A percentile compares a stretch with the other conserved stretches of the same genome.
These are phyloP conservation scores for Catharus minimus DNA, from an alignment of 2,113 vertebrate species.

Conservation along the genomic window DNA sequence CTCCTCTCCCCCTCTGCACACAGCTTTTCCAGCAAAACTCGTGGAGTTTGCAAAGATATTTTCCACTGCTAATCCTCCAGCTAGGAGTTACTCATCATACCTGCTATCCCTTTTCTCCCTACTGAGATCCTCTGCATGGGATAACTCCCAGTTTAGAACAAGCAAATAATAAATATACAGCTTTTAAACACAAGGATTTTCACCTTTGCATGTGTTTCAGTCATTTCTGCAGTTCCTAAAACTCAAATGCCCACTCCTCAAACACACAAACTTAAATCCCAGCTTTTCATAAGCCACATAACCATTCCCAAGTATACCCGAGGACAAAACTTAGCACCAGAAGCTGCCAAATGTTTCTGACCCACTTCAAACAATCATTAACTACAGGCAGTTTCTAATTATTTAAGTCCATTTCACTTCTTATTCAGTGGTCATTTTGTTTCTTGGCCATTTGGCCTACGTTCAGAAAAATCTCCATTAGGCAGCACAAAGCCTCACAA, in stretches of 20 bases:
- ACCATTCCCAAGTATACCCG: background rate
- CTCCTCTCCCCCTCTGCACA: background rate
- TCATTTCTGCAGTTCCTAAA: background rate
- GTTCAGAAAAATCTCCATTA: constrained; percentile 40
- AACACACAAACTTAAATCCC: background rate
- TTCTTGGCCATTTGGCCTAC: constrained; percentile 34
- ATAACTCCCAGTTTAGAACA: background rate
- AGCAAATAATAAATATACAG: background rate
- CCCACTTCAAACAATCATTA: constrained; percentile 22
- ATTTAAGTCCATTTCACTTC: constrained; percentile 37
- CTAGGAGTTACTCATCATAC: background rate
- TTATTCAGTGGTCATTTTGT: constrained; percentile 29
- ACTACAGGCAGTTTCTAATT: constrained; percentile 15
- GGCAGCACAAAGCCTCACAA: background rate
- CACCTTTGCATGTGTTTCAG: rapidly evolving
- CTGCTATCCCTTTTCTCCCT: background rate
- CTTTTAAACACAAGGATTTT: background rate
- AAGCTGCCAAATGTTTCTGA: background rate
- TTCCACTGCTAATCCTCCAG: background rate
- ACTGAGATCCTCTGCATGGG: background rate
- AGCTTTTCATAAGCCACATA: background rate
- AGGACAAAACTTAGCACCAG: background rate
- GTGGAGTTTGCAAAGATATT: background rate
- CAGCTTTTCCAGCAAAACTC: background rate
- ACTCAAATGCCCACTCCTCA: background rate